phyloP scores from a whole-genome alignment of 2,113 vertebrate genomes.

The Xenus cinereus region DNA sequence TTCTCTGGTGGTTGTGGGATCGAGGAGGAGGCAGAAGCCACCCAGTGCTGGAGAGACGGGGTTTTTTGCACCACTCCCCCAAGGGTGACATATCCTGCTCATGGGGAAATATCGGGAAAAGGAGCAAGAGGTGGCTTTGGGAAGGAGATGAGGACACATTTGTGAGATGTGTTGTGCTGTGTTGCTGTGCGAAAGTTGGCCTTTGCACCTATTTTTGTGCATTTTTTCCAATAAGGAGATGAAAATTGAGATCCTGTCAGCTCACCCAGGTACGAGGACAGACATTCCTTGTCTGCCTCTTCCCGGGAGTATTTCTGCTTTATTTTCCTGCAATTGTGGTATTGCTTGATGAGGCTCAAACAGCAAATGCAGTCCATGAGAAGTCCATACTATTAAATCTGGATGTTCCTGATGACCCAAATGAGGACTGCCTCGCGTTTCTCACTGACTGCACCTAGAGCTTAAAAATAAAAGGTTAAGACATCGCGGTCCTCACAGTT shows the following conservation, averaged over 20 bases:
- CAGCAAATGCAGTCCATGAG: neutral
- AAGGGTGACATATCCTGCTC: neutral
- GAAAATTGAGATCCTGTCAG: too few relatives aligned
- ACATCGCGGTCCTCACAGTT: accelerated
- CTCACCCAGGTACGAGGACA: neutral
- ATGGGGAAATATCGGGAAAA: neutral
- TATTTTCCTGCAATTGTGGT: neutral
- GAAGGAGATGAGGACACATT: neutral
- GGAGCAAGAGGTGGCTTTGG: neutral
- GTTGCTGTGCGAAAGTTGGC: neutral
- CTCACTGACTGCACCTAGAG: neutral
- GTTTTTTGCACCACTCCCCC: too few relatives aligned
- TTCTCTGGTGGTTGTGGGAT: neutral
- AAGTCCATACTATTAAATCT: neutral
- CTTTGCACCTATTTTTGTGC: neutral
- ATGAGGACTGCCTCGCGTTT: neutral
- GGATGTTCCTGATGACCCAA: neutral
- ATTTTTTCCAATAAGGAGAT: neutral
- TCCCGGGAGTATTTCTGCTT: accelerated
- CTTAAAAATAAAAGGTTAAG: neutral
- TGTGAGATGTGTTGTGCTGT: too few relatives aligned
- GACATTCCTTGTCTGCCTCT: neutral
- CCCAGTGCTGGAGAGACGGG: too few relatives aligned
- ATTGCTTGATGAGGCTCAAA: neutral
- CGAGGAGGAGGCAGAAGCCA: neutral